These are phyloP conservation scores for Drosophila seclusa DNA, from an alignment of 2,888 invertebrate genomes.

Conservation along the genomic window DNA sequence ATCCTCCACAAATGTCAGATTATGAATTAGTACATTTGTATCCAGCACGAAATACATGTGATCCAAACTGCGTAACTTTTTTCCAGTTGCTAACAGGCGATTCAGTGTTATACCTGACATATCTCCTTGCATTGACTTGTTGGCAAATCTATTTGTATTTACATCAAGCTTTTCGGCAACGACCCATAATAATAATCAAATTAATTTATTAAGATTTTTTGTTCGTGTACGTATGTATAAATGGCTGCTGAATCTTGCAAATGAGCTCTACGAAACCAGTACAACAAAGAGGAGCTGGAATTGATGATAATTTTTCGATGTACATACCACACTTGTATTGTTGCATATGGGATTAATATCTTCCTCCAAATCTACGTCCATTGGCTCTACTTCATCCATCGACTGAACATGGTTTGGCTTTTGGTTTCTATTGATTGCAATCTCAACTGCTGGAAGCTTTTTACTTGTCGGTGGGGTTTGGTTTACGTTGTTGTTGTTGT, in stretches of 20 bases:
- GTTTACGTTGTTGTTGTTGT: conserved; percentile 4
- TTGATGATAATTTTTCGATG: background rate
- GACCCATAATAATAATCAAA: background rate
- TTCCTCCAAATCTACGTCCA: conserved; percentile 32
- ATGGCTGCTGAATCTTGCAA: background rate
- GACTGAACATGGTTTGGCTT: background rate
- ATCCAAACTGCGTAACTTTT: conserved; percentile 64
- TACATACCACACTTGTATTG: background rate
- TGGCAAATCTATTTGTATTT: background rate
- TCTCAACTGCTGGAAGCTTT: background rate
- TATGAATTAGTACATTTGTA: conserved; percentile 86
- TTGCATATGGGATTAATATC: background rate
- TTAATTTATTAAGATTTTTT: background rate
- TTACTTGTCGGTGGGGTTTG: background rate
- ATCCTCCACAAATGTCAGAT: conserved; percentile 83
- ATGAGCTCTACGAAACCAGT: background rate
- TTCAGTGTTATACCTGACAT: background rate
- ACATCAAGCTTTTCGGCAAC: background rate
- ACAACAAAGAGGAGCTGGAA: background rate
- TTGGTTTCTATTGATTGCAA: background rate
- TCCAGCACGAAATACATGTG: conserved; percentile 85
- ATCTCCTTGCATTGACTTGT: no score
- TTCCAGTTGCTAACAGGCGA: background rate
- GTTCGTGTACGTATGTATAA: background rate
- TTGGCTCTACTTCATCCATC: background rate